Evolutionary conservation across 2,797 vertebrate species (phyloP), one percentile per base, ranked within the genome.

Genomic region (Avahi laniger): DNA sequence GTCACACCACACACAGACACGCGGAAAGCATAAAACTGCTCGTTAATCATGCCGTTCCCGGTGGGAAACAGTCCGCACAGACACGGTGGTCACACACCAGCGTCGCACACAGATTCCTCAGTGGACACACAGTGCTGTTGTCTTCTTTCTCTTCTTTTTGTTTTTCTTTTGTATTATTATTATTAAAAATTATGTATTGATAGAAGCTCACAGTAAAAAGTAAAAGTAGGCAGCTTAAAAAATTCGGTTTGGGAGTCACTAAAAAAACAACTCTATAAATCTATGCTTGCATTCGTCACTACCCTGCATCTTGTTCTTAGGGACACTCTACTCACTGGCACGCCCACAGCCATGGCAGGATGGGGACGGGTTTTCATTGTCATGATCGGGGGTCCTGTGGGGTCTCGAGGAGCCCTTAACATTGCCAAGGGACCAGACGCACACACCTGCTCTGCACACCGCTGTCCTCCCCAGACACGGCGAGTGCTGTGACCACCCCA

Each of bases 1-100:
- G 15, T 92, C 73, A 97, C 95, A 84, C 95, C 82, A 12, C 48
- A 80, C 91, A 96, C 38, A 46, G 95, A 94, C 79, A 22, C 81
- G 95, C 97, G 97, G 80, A 97, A 98, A 98, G 98, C 96, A 97
- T 98, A 97, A 97, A 98, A 98, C 98, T 98, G 98, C 98, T 98
- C 96, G 33, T 96, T 91, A 94, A 95, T 97, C 97, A 97, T 97
- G 96, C 97, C 95, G 65, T 98, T 98, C 98, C 98, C 98, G 96
- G 93, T 20, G 96, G 98, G 98, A 97, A 98, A 97, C 96, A 89
- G 73, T 89, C 96, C 97, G 94, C 96, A 96, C 95, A 94, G 91
- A 96, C 93, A 97, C 95, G 97, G 97, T 11, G 26, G 4, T 2
- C 5, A 98, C 98, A 97, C 96, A 96, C 97, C 89, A 88, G 98